Conservation (phyloP, 2,797 vertebrate species). For the Falco columbarius region DNA sequence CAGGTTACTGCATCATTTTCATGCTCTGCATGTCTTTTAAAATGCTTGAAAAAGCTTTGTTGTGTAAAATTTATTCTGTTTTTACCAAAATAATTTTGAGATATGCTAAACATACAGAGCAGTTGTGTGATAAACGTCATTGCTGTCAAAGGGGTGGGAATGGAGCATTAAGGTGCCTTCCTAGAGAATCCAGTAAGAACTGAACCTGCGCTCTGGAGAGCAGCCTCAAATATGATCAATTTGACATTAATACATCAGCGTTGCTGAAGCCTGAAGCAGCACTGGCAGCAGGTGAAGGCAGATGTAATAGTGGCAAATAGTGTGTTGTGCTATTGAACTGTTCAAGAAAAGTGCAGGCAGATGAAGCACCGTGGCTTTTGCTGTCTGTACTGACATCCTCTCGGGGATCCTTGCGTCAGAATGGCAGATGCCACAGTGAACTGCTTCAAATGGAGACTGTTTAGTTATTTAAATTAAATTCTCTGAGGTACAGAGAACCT, state of each 20-base stretch:
- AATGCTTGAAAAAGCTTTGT: not conserved
- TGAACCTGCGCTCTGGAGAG: not conserved
- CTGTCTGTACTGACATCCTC: not conserved
- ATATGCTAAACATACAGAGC: not conserved
- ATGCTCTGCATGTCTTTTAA: not conserved
- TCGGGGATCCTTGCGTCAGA: not conserved
- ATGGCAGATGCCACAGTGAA: not conserved
- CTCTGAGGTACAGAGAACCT: not conserved
- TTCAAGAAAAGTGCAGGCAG: not conserved
- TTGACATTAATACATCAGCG: not conserved
- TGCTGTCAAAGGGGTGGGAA: not conserved
- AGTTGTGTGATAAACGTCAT: not conserved
- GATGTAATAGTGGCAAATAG: not conserved
- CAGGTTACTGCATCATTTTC: slow-evolving; percentile 11
- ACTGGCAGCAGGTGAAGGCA: not conserved
- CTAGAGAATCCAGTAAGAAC: not conserved
- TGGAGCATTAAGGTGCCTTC: not conserved
- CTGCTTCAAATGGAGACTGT: not conserved
- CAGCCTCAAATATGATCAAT: not conserved
- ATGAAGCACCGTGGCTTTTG: not conserved
- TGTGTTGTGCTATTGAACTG: not conserved
- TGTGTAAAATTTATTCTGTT: not conserved
- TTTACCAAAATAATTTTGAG: slow-evolving; percentile 15
- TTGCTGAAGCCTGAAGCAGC: not conserved
- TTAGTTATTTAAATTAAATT: not conserved